Conservation (phyloP, 2,113 vertebrate species). For the Misgurnus anguillicaudatus region DNA sequence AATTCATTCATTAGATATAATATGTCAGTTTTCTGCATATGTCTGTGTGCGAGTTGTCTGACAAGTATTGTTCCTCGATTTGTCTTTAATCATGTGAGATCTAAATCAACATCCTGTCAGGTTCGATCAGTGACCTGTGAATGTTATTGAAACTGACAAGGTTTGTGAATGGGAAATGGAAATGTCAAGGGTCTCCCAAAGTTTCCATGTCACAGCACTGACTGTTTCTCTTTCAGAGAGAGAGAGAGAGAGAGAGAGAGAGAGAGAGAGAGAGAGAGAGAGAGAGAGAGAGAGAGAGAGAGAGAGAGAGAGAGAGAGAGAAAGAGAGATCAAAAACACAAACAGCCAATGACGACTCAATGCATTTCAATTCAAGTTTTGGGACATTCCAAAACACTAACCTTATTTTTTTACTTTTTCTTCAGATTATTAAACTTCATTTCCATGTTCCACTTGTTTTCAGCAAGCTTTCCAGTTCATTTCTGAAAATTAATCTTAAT, state of each 20-base stretch:
- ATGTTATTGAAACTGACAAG: neutral
- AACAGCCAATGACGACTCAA: too few species aligned
- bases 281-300: too few species aligned
- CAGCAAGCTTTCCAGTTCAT: neutral
- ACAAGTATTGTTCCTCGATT: neutral
- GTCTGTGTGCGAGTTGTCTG: neutral
- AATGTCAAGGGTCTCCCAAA: neutral
- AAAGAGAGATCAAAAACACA: too few species aligned
- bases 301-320: too few species aligned
- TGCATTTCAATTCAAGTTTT: too few species aligned
- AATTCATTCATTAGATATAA: neutral
- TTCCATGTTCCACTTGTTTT: neutral
- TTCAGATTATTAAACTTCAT: neutral
- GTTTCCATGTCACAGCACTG: neutral
- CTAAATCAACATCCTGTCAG: constrained; percentile 1
- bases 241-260: neutral
- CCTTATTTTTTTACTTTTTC: neutral
- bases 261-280: too few species aligned
- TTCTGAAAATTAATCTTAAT: neutral
- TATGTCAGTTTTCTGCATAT: neutral
- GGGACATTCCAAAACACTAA: neutral
- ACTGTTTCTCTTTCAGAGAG: neutral
- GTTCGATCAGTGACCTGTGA: neutral
- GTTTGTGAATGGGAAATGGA: neutral
- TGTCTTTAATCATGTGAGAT: neutral